Evolutionary conservation across 1,140 invertebrate genomes (phyloP).

Genomic region (Mya arenaria): DNA sequence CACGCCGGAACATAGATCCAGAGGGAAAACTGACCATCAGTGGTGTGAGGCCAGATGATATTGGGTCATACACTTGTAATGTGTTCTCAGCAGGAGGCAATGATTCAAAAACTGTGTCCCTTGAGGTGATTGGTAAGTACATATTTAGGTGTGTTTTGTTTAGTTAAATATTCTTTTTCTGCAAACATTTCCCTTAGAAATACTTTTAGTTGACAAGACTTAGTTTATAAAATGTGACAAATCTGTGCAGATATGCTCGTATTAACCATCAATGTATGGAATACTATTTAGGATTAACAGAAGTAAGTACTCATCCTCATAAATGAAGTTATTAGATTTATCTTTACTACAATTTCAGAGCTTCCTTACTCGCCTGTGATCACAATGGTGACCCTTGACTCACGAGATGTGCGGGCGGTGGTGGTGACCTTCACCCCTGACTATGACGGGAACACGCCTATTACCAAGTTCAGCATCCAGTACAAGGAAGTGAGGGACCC

Average conservation of each 20-base stretch:
- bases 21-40: constrained; percentile 82
- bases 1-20: constrained; percentile 64
- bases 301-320: too few species aligned
- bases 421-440: constrained; percentile 97
- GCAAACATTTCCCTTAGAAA: too few species aligned
- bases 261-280: too few species aligned
- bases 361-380: constrained; percentile 95
- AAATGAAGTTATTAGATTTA: too few species aligned
- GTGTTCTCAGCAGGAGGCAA: constrained; percentile 94
- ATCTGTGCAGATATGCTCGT: too few species aligned
- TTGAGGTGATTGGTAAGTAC: constrained; percentile 77
- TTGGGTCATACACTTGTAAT: constrained; percentile 83
- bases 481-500: constrained; percentile 82
- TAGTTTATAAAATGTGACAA: too few species aligned
- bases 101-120: constrained; percentile 90
- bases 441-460: constrained; percentile 98
- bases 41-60: constrained; percentile 82
- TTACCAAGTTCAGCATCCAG: constrained; percentile 96
- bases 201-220: too few species aligned
- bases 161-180: too few species aligned
- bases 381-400: constrained; percentile 87
- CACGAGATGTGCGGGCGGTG: constrained; percentile 83
- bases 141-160: too few species aligned
- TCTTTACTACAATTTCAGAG: too few species aligned
- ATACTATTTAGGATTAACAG: too few species aligned